Percentiles rank a stretch among this genome's conserved stretches.
Conservation (phyloP, 2,888 invertebrate species). For the Drosophila monieri region DNA sequence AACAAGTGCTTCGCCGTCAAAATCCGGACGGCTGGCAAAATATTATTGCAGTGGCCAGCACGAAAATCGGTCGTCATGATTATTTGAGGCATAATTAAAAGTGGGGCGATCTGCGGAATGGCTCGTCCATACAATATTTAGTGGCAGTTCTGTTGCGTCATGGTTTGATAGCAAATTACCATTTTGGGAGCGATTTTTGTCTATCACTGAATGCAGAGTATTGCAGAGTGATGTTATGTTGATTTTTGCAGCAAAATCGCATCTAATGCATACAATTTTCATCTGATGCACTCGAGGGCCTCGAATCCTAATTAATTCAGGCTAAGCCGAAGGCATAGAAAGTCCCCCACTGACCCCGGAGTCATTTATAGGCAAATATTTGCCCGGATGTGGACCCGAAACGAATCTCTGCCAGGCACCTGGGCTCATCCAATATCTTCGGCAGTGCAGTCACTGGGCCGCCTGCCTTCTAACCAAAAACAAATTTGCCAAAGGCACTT, state of each 20-base stretch:
- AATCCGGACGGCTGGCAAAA: constrained; percentile 41
- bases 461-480: constrained; percentile 21
- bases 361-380: constrained; percentile 33
- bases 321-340: constrained; percentile 16
- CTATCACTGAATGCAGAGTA: neutral
- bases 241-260: neutral
- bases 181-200: neutral
- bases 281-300: neutral
- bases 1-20: constrained; percentile 42
- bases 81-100: constrained; percentile 66
- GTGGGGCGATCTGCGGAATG: constrained; percentile 20
- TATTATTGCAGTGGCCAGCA: constrained; percentile 40
- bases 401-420: constrained; percentile 24
- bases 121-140: constrained; percentile 48
- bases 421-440: constrained; percentile 19
- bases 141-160: neutral
- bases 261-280: neutral
- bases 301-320: constrained; percentile 8
- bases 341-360: constrained; percentile 5
- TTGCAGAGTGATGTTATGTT: neutral
- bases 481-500: constrained; percentile 33
- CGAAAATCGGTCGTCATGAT: constrained; percentile 53
- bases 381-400: constrained; percentile 10
- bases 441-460: constrained; percentile 11
- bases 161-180: neutral